Evolutionary conservation across 2,113 vertebrate genomes (phyloP).

Genomic region (Vanacampus margaritifer): DNA sequence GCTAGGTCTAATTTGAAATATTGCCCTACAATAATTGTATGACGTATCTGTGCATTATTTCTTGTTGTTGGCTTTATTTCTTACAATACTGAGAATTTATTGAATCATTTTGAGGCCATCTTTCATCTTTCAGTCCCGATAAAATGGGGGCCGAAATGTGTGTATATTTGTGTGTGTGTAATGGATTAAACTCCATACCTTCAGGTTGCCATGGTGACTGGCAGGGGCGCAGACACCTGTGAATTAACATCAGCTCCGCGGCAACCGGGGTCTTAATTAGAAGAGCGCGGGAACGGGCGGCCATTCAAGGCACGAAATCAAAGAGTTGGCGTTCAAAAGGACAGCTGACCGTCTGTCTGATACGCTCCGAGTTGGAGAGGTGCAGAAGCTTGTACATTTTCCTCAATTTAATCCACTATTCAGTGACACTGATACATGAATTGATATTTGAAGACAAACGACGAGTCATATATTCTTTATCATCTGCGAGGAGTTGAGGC

Average conservation of each 20-base stretch:
- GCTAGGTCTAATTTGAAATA: too few species aligned
- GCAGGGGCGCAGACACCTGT: constrained; percentile 72
- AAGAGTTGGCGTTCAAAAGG: constrained; percentile 67
- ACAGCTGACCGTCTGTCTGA: constrained; percentile 55
- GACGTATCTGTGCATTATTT: not conserved
- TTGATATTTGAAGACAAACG: too few species aligned
- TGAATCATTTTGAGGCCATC: constrained; percentile 8
- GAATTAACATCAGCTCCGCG: constrained; percentile 71
- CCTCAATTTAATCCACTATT: not conserved
- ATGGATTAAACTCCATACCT: constrained; percentile 64
- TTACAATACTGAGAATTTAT: constrained; percentile 15
- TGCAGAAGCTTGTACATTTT: not conserved
- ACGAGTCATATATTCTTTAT: too few species aligned
- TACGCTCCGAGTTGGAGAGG: not conserved
- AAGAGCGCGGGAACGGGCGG: constrained; percentile 38
- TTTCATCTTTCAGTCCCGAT: constrained; percentile 55
- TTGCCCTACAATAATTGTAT: too few species aligned
- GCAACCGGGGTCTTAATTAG: constrained; percentile 71
- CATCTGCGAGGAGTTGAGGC: not conserved
- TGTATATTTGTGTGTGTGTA: constrained; percentile 30
- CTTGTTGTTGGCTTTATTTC: not conserved
- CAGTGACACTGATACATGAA: not conserved
- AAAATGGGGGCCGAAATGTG: constrained; percentile 27
- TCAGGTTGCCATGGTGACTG: constrained; percentile 71
- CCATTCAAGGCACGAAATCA: constrained; percentile 63